phyloP scores from a whole-genome alignment of 2,888 invertebrate species.

The Cyrtodaria siliqua region DNA sequence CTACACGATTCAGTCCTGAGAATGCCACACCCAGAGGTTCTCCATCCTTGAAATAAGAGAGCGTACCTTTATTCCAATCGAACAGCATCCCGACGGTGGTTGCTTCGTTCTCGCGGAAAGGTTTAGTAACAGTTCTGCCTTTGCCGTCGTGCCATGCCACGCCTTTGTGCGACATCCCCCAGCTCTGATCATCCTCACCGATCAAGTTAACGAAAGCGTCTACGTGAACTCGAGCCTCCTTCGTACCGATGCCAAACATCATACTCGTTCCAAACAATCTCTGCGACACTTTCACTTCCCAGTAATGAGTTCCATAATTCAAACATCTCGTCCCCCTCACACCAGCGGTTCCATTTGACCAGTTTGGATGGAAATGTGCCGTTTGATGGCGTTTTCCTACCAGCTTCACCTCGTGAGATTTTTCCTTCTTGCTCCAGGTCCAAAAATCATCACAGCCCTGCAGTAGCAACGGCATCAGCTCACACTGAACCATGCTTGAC shows the following conservation, averaged over 20 bases:
- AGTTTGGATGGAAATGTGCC: conserved; percentile 92
- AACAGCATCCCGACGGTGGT: conserved; percentile 90
- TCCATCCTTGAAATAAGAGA: conserved; percentile 91
- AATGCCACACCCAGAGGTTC: conserved; percentile 91
- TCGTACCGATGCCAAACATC: conserved; percentile 91
- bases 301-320: conserved; percentile 89
- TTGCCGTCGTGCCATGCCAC: conserved; percentile 90
- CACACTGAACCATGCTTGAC: conserved; percentile 56
- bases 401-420: conserved; percentile 88
- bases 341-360: conserved; percentile 92
- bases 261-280: conserved; percentile 91
- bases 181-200: conserved; percentile 90
- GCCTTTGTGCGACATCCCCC: conserved; percentile 92
- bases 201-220: conserved; percentile 90
- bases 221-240: conserved; percentile 88
- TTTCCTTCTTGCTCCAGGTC: conserved; percentile 90
- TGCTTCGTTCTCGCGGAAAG: conserved; percentile 90
- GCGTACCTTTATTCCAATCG: conserved; percentile 89
- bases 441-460: conserved; percentile 90
- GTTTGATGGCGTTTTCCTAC: conserved; percentile 85
- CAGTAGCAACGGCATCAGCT: conserved; percentile 62
- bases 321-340: conserved; percentile 90
- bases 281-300: conserved; percentile 89
- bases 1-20: conserved; percentile 88
- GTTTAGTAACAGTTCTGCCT: conserved; percentile 89